A percentile compares a stretch with the other conserved stretches of the same genome.
These are phyloP conservation scores for Threskiornis aethiopicus DNA, from an alignment of 2,797 vertebrate species.

Conservation along the genomic window DNA sequence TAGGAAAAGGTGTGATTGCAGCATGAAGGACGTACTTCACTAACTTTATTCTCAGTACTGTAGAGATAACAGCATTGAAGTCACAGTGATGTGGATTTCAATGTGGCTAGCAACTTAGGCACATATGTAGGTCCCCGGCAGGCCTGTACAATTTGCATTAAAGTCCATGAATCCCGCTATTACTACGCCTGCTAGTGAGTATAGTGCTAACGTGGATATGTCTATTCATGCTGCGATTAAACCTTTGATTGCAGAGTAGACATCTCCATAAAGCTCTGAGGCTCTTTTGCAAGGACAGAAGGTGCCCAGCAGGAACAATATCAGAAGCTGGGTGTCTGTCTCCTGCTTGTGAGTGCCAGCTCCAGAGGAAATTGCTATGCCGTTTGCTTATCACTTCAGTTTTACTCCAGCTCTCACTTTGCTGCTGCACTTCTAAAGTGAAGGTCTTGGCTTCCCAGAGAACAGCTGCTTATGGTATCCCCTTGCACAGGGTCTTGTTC, in stretches of 20 bases:
- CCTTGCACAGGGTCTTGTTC: background rate
- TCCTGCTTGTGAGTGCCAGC: background rate
- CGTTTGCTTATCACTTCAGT: background rate
- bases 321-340: constrained; percentile 37
- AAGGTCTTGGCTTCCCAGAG: background rate
- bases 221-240: background rate
- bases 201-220: background rate
- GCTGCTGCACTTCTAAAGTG: background rate
- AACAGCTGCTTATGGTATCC: constrained; percentile 2
- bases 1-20: background rate
- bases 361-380: background rate
- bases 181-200: background rate
- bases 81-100: background rate
- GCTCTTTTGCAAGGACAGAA: constrained; percentile 26
- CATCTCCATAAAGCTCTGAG: constrained; percentile 8
- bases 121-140: background rate
- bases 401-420: background rate
- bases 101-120: background rate
- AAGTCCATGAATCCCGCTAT: background rate
- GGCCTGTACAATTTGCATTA: background rate
- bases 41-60: background rate
- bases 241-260: constrained; percentile 14
- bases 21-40: background rate
- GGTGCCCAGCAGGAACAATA: constrained; percentile 13
- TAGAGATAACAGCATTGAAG: background rate